phyloP scores from a whole-genome alignment of 2,888 invertebrate species.

The Eristalis arbustorum region DNA sequence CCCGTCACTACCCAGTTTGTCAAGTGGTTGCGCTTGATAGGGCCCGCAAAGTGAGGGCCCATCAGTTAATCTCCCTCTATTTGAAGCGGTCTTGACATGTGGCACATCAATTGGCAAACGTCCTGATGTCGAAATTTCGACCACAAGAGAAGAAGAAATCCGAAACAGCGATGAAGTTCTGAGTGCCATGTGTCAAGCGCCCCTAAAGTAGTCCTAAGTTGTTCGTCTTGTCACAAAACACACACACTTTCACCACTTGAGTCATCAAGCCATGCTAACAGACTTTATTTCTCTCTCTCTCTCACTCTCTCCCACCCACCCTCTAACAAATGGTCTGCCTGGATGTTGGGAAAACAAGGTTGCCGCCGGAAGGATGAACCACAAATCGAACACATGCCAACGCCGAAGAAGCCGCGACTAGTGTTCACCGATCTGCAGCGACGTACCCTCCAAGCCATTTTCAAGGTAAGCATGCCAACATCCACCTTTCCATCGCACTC shows the following conservation, averaged over 20 bases:
- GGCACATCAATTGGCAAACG: background rate
- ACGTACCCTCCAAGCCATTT: conserved; percentile 99
- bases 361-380: conserved; percentile 98
- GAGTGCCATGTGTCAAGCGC: background rate
- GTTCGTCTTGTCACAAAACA: too few relatives aligned
- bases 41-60: background rate
- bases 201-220: too few relatives aligned
- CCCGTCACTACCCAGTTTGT: too few relatives aligned
- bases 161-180: too few relatives aligned
- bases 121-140: background rate
- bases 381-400: conserved; percentile 90
- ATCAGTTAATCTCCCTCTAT: conserved; percentile 23
- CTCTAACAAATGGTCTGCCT: background rate
- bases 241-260: too few relatives aligned
- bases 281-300: background rate
- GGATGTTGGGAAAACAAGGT: too few relatives aligned
- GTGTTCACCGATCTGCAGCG: conserved; percentile 99
- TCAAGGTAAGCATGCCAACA: conserved; percentile 97
- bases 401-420: conserved; percentile 99
- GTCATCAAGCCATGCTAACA: too few relatives aligned
- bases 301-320: background rate
- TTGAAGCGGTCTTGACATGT: background rate
- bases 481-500: background rate
- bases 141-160: too few relatives aligned
- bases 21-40: background rate